phyloP scores from a whole-genome alignment of 2,113 vertebrate species.

The Scolopax mira region DNA sequence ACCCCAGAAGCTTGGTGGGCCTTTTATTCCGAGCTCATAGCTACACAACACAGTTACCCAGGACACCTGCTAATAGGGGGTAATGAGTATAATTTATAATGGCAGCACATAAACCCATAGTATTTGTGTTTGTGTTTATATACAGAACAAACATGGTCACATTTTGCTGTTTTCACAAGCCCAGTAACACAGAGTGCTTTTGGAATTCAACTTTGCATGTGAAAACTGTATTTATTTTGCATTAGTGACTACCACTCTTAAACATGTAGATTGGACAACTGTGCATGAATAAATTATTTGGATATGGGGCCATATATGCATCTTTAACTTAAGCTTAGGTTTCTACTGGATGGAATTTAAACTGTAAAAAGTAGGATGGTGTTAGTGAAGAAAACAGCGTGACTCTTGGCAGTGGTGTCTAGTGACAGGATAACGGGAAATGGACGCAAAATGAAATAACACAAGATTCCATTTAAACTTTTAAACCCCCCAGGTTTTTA shows the following conservation, averaged over 20 bases:
- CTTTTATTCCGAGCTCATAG: not conserved
- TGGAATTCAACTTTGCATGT: not conserved
- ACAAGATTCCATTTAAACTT: not conserved
- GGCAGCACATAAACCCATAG: not conserved
- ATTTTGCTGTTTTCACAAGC: not conserved
- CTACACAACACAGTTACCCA: not conserved
- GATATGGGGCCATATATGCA: not conserved
- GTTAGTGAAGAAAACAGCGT: not conserved
- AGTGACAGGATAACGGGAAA: not conserved
- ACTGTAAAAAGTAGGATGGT: not conserved
- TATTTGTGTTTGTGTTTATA: not conserved
- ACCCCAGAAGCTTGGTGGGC: not conserved
- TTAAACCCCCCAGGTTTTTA: not conserved
- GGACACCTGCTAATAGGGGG: not conserved
- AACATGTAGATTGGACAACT: not conserved
- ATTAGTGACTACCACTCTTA: not conserved
- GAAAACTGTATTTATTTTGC: not conserved
- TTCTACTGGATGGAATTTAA: not conserved
- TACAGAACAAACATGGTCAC: not conserved
- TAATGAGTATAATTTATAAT: not conserved
- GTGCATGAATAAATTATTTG: not conserved
- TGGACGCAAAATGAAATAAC: not conserved
- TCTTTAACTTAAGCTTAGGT: not conserved
- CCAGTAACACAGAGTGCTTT: fast-evolving
- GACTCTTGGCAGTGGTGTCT: not conserved